Base-by-base conservation (phyloP, 2,113 vertebrate genomes). In the Dipodomys ordii region DNA sequence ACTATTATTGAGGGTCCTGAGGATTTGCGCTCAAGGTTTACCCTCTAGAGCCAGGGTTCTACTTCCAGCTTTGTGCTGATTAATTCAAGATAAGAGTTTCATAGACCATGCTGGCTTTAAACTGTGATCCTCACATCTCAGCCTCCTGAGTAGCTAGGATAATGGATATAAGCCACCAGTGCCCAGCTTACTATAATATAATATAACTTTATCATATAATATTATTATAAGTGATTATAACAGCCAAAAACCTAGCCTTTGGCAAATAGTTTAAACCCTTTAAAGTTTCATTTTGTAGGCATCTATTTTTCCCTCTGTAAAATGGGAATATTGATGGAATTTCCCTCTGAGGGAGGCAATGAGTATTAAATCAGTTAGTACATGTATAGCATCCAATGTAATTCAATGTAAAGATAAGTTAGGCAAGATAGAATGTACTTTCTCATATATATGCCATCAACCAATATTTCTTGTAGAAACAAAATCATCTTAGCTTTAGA, bases 401-500 rank as follows among this genome's bases (percentile, higher is more conserved):
- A 71, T 64, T 79, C 84, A 82, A 18, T 76, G 68, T 16, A 92
- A 90, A 86, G 44, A 57, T 76, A 60, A 35, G 3, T 30, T 87
- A 89, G 20, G 28, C 81, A 72, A 0, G 27, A 23, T 19, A 57
- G 9, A 35, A 8, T 78, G 6, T 35, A 3, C 64, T 65, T 69
- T 90, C 30, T 78, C 49, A 16, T 62, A 82, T 68, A 3, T 28
- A 16, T 67, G 35, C 73, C 73, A 28, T 89, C 57, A n/a, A 11
- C 28, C 67, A 23, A 0, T 53, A 39, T 20, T 76, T 94, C 87
- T 89, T 93, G 9, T 53, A 83, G 82, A 89, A 71, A 71, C 89
- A 25, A 82, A 23, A 10, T 78, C 35, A 16, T 83, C 49, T 88
- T 76, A 44, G 22, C 68, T 71, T 73, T 91, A 85, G 79, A 91